phyloP scores from a whole-genome alignment of 2,797 vertebrate species.

The Psittacula echo region DNA sequence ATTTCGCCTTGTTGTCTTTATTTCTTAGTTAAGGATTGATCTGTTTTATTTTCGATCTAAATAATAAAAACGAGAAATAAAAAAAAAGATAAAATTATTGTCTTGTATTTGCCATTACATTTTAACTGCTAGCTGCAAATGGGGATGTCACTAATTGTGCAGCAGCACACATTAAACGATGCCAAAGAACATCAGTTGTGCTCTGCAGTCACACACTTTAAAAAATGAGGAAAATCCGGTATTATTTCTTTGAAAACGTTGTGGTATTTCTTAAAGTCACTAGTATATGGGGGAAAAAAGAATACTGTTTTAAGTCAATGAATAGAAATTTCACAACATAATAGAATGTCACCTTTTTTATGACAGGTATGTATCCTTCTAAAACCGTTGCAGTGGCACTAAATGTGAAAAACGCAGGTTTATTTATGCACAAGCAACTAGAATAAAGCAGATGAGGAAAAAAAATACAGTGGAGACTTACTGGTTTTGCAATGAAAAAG shows the following conservation, averaged over 20 bases:
- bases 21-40: conserved; percentile 28
- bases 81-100: background rate
- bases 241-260: background rate
- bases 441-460: background rate
- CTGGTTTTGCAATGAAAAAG: background rate
- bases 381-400: background rate
- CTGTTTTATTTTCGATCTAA: conserved; percentile 10
- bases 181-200: background rate
- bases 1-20: background rate
- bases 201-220: background rate
- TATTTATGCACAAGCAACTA: background rate
- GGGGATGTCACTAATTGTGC: background rate
- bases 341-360: background rate
- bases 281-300: background rate
- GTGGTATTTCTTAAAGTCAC: background rate
- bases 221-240: background rate
- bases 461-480: background rate
- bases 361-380: background rate
- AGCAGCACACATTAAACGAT: background rate
- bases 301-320: background rate
- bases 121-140: conserved; percentile 29
- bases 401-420: background rate
- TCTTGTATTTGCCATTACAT: background rate
- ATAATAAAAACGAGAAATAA: conserved; percentile 1
- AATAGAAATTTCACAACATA: background rate